These are phyloP conservation scores for Kuschelorhynchus macadamiae DNA, from an alignment of 2,888 invertebrate species.

Conservation along the genomic window DNA sequence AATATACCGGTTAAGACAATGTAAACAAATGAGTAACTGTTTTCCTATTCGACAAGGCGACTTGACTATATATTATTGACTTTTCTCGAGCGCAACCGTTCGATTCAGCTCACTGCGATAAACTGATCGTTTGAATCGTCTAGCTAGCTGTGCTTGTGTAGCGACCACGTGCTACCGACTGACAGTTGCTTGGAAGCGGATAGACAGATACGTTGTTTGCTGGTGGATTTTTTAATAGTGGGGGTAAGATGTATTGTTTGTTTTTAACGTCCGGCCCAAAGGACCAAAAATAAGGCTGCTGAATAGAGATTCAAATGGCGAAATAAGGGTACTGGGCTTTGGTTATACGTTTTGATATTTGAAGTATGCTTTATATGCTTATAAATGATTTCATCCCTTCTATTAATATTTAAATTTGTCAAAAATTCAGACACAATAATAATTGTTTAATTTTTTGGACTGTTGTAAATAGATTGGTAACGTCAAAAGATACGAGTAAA, in stretches of 20 bases:
- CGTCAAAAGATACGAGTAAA: no score
- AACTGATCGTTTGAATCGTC: slow-evolving; percentile 19
- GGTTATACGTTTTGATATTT: no score
- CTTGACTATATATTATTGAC: slow-evolving; percentile 6
- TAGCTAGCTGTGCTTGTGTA: slow-evolving; percentile 9
- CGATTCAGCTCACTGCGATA: slow-evolving; percentile 10
- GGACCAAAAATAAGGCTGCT: slow-evolving; percentile 4
- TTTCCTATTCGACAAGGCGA: neutral
- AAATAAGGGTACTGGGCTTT: no score
- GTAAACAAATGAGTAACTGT: slow-evolving; percentile 3
- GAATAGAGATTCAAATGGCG: no score
- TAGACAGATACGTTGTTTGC: neutral
- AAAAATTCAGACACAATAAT: no score
- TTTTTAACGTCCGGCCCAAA: slow-evolving; percentile 19
- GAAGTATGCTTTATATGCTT: no score
- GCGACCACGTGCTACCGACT: slow-evolving; percentile 30
- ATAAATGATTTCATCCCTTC: no score
- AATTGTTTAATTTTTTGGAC: no score
- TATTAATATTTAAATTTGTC: no score
- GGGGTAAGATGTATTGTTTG: slow-evolving; percentile 17
- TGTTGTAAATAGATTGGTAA: no score
- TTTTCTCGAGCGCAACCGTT: slow-evolving; percentile 16
- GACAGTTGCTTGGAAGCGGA: slow-evolving; percentile 14
- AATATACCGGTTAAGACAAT: slow-evolving; percentile 5
- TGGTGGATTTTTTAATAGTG: slow-evolving; percentile 9